Percentiles rank a stretch among this genome's conserved stretches.
These are phyloP conservation scores for Phallusia fumigata DNA, from an alignment of 23 tunicate genomes.

Conservation along the genomic window DNA sequence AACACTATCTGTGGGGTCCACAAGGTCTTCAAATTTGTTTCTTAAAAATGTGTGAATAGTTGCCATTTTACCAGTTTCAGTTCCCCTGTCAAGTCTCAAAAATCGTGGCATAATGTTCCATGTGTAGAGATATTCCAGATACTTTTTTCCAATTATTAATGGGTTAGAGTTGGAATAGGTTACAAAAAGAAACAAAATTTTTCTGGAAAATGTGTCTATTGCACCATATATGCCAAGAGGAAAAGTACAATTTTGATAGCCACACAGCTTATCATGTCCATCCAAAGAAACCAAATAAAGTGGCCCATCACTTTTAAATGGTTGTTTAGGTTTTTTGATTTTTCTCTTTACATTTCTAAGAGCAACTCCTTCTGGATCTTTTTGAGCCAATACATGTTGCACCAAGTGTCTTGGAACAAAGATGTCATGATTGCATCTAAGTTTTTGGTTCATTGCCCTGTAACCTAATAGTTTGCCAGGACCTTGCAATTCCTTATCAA, in stretches of 20 bases:
- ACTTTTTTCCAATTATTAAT: constrained; percentile 17
- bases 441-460: constrained; percentile 15
- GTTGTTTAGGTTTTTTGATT: constrained; percentile 1
- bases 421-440: background rate
- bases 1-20: constrained; percentile 21
- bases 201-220: constrained; percentile 22
- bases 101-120: constrained; percentile 12
- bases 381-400: constrained; percentile 5
- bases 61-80: constrained; percentile 38
- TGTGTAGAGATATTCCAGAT: constrained; percentile 17
- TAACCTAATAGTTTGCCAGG: constrained; percentile 1
- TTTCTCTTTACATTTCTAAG: background rate
- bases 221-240: constrained; percentile 25
- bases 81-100: constrained; percentile 23
- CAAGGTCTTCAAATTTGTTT: constrained; percentile 10
- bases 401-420: constrained; percentile 5
- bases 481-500: constrained; percentile 8
- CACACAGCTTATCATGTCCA: constrained; percentile 28
- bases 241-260: constrained; percentile 30
- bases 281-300: constrained; percentile 26
- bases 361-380: constrained; percentile 13
- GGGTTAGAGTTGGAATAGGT: constrained; percentile 15
- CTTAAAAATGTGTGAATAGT: constrained; percentile 24
- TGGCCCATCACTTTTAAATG: constrained; percentile 10
- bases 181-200: constrained; percentile 15